These are phyloP conservation scores for Pandemis heparana DNA, from an alignment of 2,888 invertebrate genomes.

Conservation along the genomic window DNA sequence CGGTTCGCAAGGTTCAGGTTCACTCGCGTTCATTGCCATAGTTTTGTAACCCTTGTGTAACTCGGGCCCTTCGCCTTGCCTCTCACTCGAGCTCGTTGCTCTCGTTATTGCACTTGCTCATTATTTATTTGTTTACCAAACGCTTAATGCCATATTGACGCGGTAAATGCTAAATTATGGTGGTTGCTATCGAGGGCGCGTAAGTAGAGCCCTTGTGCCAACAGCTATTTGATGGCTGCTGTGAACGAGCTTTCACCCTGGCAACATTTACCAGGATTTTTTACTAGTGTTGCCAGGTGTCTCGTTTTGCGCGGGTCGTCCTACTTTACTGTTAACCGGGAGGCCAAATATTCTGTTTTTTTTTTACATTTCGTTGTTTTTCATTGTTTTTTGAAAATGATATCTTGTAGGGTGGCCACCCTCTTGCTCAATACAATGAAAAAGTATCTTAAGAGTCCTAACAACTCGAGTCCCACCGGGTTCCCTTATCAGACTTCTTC, in stretches of 20 bases:
- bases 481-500: no score
- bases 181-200: conserved; percentile 2
- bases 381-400: no score
- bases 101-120: conserved; percentile 65
- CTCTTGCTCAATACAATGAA: no score
- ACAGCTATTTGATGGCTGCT: background rate
- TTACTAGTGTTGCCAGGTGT: background rate
- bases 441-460: no score
- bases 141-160: conserved; percentile 15
- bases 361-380: no score
- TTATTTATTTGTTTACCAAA: conserved; percentile 47
- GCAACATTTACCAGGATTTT: background rate
- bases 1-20: conserved; percentile 85
- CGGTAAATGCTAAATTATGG: conserved; percentile 45
- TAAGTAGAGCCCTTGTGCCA: background rate
- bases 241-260: background rate
- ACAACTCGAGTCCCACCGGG: no score
- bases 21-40: conserved; percentile 85
- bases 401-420: no score
- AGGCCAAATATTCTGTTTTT: no score
- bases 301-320: no score
- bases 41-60: conserved; percentile 87
- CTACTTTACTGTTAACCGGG: no score
- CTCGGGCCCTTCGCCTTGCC: conserved; percentile 79
- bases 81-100: conserved; percentile 71